phyloP scores from a whole-genome alignment of 2,888 invertebrate species.

The Tetropium fuscum region DNA sequence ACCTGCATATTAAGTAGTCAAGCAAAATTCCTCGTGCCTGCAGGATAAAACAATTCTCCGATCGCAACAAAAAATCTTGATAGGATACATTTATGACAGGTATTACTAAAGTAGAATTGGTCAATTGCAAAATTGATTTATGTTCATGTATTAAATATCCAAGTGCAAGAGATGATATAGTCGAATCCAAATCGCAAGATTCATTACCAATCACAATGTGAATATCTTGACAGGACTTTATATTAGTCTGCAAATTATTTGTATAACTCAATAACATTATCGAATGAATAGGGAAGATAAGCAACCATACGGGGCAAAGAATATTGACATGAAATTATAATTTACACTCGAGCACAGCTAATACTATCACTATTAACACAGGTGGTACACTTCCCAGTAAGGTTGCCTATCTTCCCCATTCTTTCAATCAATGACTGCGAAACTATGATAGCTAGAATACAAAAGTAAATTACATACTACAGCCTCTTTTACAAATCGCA shows the following conservation, averaged over 20 bases:
- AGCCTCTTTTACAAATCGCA: too few relatives aligned
- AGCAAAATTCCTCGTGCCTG: constrained; percentile 70
- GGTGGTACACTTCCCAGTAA: too few relatives aligned
- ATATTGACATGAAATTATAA: too few relatives aligned
- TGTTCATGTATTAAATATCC: constrained; percentile 68
- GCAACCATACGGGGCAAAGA: too few relatives aligned
- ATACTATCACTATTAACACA: too few relatives aligned
- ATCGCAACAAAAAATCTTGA: constrained; percentile 77
- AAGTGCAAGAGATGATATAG: constrained; percentile 73
- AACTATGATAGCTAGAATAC: too few relatives aligned
- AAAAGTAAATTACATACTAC: too few relatives aligned
- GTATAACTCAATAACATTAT: too few relatives aligned
- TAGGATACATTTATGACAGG: constrained; percentile 81
- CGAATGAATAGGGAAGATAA: too few relatives aligned
- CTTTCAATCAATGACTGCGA: too few relatives aligned
- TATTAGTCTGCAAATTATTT: constrained; percentile 41
- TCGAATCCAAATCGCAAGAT: constrained; percentile 91
- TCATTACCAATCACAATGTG: constrained; percentile 84
- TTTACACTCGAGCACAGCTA: too few relatives aligned
- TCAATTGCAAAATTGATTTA: constrained; percentile 36
- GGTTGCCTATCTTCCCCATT: too few relatives aligned
- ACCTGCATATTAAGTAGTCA: constrained; percentile 76
- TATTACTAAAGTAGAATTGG: constrained; percentile 66
- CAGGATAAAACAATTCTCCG: constrained; percentile 79
- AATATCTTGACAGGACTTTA: constrained; percentile 37